Percentiles rank a stretch among this genome's conserved stretches.
These are phyloP conservation scores for Alloscopus bannaensis DNA, from an alignment of 2,888 invertebrate genomes.

Conservation along the genomic window DNA sequence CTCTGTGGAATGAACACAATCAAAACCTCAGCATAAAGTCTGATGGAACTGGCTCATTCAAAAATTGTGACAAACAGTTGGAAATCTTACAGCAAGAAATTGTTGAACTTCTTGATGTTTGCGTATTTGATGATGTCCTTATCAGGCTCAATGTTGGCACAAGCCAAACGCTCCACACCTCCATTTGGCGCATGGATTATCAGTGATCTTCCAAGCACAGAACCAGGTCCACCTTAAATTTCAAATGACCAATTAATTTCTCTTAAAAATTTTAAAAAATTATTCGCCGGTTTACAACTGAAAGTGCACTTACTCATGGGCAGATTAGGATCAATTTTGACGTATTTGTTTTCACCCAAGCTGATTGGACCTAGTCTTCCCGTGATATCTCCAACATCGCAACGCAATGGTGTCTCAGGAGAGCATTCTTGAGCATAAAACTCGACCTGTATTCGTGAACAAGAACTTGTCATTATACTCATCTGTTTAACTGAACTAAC, in stretches of 20 bases:
- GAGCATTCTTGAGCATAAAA: constrained; percentile 92
- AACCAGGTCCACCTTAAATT: constrained; percentile 81
- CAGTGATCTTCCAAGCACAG: constrained; percentile 89
- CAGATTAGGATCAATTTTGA: constrained; percentile 90
- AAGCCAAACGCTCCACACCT: constrained; percentile 85
- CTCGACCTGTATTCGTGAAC: constrained; percentile 85
- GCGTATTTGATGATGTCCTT: constrained; percentile 93
- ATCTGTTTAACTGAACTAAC: too few species aligned
- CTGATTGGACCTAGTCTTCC: constrained; percentile 89
- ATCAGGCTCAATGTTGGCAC: constrained; percentile 94
- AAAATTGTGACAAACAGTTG: not conserved
- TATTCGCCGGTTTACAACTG: not conserved
- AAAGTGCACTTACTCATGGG: constrained; percentile 80
- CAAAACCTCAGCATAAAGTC: not conserved
- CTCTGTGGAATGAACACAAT: constrained; percentile 78
- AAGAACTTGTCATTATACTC: not conserved
- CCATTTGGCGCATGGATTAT: constrained; percentile 87
- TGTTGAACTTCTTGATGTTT: constrained; percentile 89
- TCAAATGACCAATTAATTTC: not conserved
- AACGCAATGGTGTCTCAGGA: constrained; percentile 89
- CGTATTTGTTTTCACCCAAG: constrained; percentile 85
- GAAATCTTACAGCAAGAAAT: constrained; percentile 88
- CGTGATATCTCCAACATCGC: constrained; percentile 93
- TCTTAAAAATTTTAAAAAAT: not conserved
- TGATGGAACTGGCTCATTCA: not conserved